phyloP scores from a whole-genome alignment of 2,797 vertebrate genomes.

The Pseudocheirus occidentalis region DNA sequence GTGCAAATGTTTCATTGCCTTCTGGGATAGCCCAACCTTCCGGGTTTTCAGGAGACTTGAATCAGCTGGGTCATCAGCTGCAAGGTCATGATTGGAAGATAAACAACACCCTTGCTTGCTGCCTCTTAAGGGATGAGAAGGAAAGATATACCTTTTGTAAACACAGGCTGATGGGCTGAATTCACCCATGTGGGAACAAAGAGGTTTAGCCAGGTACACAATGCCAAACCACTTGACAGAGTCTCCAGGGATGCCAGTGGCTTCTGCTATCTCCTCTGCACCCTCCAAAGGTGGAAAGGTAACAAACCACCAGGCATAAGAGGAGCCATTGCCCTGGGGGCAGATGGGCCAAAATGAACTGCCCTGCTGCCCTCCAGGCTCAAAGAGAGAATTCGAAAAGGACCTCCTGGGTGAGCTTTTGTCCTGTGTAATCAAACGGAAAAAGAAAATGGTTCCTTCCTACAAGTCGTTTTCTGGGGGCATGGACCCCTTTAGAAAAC shows the following conservation, averaged over 20 bases:
- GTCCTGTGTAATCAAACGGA: not conserved
- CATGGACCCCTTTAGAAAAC: not conserved
- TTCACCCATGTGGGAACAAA: not conserved
- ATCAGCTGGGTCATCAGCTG: not conserved
- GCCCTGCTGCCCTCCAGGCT: not conserved
- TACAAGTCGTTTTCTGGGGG: not conserved
- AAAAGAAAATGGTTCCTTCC: not conserved
- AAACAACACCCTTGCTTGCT: not conserved
- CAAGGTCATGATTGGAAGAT: not conserved
- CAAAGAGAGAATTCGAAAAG: not conserved
- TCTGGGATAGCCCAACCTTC: not conserved
- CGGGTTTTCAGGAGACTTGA: not conserved
- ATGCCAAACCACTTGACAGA: not conserved
- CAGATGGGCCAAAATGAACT: not conserved
- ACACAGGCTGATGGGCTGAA: not conserved
- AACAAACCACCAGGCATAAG: not conserved
- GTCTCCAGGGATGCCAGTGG: not conserved
- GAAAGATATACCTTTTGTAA: not conserved
- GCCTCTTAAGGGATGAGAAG: not conserved
- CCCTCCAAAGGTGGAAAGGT: not conserved
- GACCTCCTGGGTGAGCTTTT: not conserved
- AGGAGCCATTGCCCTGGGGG: not conserved
- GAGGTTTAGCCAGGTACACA: not conserved
- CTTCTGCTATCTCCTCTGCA: not conserved
- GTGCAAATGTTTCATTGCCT: not conserved